phyloP scores from a whole-genome alignment of 2,113 vertebrate genomes.

The Muntiacus reevesi region DNA sequence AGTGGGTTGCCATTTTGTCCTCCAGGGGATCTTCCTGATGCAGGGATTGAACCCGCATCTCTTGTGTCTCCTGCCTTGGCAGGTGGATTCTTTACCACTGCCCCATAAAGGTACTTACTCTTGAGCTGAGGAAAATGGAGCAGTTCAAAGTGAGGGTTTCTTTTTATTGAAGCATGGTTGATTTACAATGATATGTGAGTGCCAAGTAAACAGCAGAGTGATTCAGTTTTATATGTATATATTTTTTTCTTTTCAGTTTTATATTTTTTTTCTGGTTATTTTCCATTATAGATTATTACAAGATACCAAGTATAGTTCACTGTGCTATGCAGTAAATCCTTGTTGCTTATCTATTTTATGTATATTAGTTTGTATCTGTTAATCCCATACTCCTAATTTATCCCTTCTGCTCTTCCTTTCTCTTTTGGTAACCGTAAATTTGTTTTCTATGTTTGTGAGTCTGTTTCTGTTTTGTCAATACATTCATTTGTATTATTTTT shows the following conservation, averaged over 20 bases:
- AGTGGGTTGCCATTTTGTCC: background rate
- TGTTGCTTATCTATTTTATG: background rate
- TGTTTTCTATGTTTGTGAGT: background rate
- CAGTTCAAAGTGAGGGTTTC: background rate
- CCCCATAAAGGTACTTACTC: background rate
- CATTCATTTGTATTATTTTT: background rate
- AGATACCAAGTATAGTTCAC: background rate
- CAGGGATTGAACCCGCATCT: background rate
- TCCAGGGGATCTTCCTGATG: background rate
- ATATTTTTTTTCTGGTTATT: background rate
- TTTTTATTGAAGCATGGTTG: background rate
- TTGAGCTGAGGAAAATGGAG: slow-evolving; percentile 8
- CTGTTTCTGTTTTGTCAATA: background rate
- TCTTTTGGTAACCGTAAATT: background rate
- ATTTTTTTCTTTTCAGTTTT: background rate
- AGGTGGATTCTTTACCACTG: background rate
- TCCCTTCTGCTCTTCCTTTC: background rate
- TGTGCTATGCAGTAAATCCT: background rate
- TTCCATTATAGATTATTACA: background rate
- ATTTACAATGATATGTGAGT: background rate
- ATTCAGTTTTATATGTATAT: background rate
- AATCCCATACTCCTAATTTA: background rate
- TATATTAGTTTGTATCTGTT: background rate
- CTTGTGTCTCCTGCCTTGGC: background rate
- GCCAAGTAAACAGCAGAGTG: background rate